A percentile compares a stretch with the other conserved stretches of the same genome.
These are phyloP conservation scores for Gavialis gangeticus DNA, from an alignment of 2,113 vertebrate species.

Conservation along the genomic window DNA sequence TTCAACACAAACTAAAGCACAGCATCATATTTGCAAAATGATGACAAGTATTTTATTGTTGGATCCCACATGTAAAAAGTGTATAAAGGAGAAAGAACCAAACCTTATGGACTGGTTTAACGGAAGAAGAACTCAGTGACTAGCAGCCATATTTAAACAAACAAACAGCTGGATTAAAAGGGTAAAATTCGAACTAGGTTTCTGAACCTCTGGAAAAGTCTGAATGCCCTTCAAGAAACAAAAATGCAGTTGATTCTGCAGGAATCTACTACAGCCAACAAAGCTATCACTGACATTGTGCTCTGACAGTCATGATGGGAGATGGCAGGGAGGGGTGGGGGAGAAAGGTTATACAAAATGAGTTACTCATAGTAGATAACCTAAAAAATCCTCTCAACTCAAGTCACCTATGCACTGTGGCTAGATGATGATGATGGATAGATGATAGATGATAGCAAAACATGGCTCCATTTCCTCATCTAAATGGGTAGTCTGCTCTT, in stretches of 20 bases:
- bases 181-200: not conserved
- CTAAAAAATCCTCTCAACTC: not conserved
- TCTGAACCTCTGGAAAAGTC: not conserved
- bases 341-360: not conserved
- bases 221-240: not conserved
- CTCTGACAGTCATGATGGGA: not conserved
- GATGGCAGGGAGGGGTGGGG: no score
- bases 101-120: not conserved
- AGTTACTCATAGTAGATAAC: not conserved
- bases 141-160: not conserved
- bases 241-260: not conserved
- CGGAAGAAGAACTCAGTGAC: not conserved
- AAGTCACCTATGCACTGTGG: not conserved
- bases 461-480: not conserved
- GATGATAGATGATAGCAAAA: accelerated
- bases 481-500: constrained; percentile 6
- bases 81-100: not conserved
- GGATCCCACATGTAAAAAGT: not conserved
- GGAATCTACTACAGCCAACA: not conserved
- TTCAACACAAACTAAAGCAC: not conserved
- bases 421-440: not conserved
- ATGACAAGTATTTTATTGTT: not conserved
- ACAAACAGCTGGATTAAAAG: not conserved
- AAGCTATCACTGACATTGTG: not conserved
- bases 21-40: not conserved